Evolutionary conservation across 2,797 vertebrate genomes (phyloP), one percentile per base, ranked within the genome.

Genomic region (Schizopygopsis pylzovi): DNA sequence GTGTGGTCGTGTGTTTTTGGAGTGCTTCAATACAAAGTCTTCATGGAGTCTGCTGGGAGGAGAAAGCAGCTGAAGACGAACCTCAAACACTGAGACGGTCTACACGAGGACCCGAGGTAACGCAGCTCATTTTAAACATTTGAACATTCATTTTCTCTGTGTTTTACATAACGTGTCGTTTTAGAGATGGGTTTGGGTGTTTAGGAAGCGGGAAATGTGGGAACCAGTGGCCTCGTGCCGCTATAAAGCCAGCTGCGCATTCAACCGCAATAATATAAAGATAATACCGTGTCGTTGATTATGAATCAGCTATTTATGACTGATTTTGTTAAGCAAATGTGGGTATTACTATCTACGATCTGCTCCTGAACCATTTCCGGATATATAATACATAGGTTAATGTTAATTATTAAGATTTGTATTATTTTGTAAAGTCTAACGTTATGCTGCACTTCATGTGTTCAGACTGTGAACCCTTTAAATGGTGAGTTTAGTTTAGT

Each of bases 11-110:
- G 43, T 63, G n/a, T 82, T 71, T 76, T n/a, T 63, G 12, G 9
- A 13, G 77, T 49, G 73, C 82, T 79, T 89, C 33, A 47, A 88
- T 86, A 68, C 68, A 87, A 79, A 78, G 70, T 75, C 52, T 72
- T 61, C 81, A 80, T 85, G 85, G 89, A 82, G 59, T 83, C 61
- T 81, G 70, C 72, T 45, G 82, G 72, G 83, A 89, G 83, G 72
- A 80, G 82, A 47, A 47, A 77, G 81, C 63, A 67, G 65, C 68
- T 71, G 54, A 78, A 82, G 70, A 78, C 76, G 73, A 79, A 25
- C 56, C 49, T 52, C 47, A 70, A 85, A 77, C 79, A 84, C 43
- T 78, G 65, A 68, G 72, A 73, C n/a, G 70, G 6, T 37, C 43
- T 77, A 6, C 56, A 39, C 77, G 39, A 85, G 28, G 9, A 81